Evolutionary conservation across 2,888 invertebrate species (phyloP).

Genomic region (Exephanes ischioxanthus): DNA sequence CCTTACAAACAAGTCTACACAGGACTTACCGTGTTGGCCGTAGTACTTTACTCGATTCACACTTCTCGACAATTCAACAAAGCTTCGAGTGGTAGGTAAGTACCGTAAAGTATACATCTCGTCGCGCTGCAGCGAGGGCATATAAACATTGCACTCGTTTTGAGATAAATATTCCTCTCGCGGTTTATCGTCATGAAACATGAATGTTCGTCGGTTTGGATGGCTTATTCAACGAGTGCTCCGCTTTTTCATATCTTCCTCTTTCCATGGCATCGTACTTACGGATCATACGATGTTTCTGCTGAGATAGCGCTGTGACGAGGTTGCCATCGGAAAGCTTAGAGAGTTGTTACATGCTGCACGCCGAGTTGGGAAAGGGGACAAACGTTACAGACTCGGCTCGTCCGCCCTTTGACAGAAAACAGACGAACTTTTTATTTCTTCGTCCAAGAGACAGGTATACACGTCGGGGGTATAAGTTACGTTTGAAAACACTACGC

Average conservation of each 20-base stretch:
- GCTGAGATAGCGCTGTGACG: slow-evolving; percentile 17
- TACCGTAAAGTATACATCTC: background rate
- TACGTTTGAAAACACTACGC: slow-evolving; percentile 1
- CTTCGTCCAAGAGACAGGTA: slow-evolving; percentile 3
- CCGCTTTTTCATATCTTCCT: slow-evolving; percentile 12
- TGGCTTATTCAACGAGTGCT: slow-evolving; percentile 18
- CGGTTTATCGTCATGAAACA: slow-evolving; percentile 28
- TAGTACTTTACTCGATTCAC: slow-evolving; percentile 16
- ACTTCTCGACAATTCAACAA: slow-evolving; percentile 19
- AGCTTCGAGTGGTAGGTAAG: slow-evolving; percentile 15
- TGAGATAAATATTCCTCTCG: slow-evolving; percentile 27
- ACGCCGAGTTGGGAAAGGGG: slow-evolving; percentile 23
- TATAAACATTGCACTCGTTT: slow-evolving; percentile 10
- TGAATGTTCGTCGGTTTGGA: slow-evolving; percentile 21
- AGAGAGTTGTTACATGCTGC: slow-evolving; percentile 5
- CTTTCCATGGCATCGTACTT: slow-evolving; percentile 17
- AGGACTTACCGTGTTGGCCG: background rate
- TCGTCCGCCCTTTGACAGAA: slow-evolving; percentile 26
- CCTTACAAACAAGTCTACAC: slow-evolving; percentile 10
- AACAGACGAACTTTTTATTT: background rate
- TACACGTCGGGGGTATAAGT: background rate
- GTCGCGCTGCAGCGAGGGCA: background rate
- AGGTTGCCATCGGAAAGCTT: slow-evolving; percentile 6
- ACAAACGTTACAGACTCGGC: background rate
- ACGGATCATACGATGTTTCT: background rate